Conservation (phyloP, 2,113 vertebrate genomes). For the Gasterosteus aculeatus region DNA sequence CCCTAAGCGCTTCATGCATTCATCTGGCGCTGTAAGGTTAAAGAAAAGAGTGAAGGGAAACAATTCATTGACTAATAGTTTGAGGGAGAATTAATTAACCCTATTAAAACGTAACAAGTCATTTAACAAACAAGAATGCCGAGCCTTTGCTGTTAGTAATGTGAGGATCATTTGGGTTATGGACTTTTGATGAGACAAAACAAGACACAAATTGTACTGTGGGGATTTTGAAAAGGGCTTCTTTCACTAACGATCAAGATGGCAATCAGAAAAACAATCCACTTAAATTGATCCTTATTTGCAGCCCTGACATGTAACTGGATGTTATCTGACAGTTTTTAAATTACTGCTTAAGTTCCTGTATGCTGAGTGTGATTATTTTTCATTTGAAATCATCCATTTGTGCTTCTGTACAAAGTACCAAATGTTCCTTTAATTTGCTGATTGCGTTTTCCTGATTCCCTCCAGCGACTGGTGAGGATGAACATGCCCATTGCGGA, state of each 20-base stretch:
- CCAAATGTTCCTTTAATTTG: neutral
- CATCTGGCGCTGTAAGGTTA: neutral
- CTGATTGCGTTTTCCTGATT: constrained; percentile 23
- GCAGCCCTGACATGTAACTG: neutral
- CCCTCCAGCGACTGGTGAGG: constrained; percentile 88
- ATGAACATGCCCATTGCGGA: constrained; percentile 99
- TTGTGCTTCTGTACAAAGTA: neutral
- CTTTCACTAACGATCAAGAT: neutral
- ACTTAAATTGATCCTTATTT: neutral
- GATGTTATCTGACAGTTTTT: neutral
- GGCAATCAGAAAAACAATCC: neutral
- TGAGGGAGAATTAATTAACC: neutral
- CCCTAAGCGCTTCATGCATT: neutral
- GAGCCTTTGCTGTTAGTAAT: neutral
- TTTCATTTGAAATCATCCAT: neutral
- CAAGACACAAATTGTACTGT: too few species aligned
- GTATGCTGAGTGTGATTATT: neutral
- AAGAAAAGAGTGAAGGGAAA: neutral
- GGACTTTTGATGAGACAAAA: neutral
- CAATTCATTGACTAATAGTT: neutral
- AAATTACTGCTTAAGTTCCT: neutral
- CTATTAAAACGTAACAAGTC: neutral
- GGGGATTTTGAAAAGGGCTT: neutral
- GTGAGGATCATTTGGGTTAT: neutral
- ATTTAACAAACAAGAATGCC: neutral